These are phyloP conservation scores for Nephrotoma guestfalica DNA, from an alignment of 2,888 invertebrate species.

Conservation along the genomic window DNA sequence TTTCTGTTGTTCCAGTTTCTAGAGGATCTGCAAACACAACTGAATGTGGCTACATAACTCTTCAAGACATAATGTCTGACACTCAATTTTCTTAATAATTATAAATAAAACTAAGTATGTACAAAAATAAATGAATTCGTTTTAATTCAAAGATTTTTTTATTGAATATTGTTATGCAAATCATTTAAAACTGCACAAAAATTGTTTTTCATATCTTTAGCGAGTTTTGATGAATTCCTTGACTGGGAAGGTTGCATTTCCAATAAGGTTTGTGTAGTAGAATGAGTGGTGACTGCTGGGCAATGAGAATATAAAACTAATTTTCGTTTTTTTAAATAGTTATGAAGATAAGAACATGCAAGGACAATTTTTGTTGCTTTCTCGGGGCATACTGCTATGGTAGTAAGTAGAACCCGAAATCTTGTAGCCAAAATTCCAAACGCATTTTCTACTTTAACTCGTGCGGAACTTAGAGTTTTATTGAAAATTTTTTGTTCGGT, in stretches of 20 bases:
- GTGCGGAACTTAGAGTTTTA: slow-evolving; percentile 7
- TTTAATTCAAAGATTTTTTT: not conserved
- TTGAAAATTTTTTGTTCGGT: slow-evolving; percentile 5
- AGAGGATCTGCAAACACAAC: not conserved
- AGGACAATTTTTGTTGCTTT: no score
- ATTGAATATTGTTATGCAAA: not conserved
- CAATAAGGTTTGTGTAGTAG: not conserved
- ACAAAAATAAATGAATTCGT: not conserved
- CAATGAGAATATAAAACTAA: not conserved
- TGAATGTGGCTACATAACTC: not conserved
- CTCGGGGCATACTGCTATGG: no score
- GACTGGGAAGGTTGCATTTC: not conserved
- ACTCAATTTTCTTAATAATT: not conserved
- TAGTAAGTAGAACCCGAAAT: no score
- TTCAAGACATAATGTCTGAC: not conserved
- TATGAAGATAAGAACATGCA: no score
- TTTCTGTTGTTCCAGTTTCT: not conserved
- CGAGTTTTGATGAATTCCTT: not conserved
- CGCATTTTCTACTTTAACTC: slow-evolving; percentile 10
- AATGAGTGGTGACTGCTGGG: not conserved
- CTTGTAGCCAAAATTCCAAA: slow-evolving; percentile 16
- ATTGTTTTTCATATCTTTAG: not conserved
- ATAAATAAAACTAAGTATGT: not conserved
- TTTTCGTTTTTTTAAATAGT: slow-evolving; percentile 11
- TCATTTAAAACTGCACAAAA: not conserved